These are phyloP conservation scores for Cuniculus paca DNA, from an alignment of 2,797 vertebrate genomes.

Conservation along the genomic window DNA sequence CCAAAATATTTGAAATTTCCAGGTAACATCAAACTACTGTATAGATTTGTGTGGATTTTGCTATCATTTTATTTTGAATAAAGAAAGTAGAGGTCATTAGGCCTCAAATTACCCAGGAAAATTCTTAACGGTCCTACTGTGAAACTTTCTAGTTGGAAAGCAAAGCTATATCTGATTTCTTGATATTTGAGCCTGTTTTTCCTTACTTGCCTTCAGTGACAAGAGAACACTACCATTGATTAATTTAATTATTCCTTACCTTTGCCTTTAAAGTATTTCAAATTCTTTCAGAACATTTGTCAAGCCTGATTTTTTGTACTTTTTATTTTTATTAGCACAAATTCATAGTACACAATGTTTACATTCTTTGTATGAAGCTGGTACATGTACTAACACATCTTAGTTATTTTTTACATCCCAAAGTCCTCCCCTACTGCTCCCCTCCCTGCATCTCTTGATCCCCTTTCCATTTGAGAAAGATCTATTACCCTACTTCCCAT, in stretches of 20 bases:
- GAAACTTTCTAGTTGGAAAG: background rate
- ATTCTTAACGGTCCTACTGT: background rate
- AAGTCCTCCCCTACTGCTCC: background rate
- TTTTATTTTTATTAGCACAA: background rate
- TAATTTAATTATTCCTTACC: conserved; percentile 23
- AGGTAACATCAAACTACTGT: conserved; percentile 34
- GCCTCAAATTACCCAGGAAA: conserved; percentile 20
- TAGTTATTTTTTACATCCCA: background rate
- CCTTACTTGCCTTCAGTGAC: background rate
- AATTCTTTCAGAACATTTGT: conserved; percentile 43
- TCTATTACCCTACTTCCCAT: background rate
- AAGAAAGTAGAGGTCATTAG: background rate
- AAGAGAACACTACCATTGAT: conserved; percentile 6
- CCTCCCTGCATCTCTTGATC: background rate
- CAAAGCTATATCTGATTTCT: background rate
- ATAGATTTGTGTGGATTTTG: background rate
- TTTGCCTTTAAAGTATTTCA: conserved; percentile 58
- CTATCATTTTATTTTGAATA: conserved; percentile 48
- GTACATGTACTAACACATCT: background rate
- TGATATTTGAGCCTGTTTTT: background rate
- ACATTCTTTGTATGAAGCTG: background rate
- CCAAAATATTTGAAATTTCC: conserved; percentile 9
- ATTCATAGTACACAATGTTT: background rate
- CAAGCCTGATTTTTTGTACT: background rate
- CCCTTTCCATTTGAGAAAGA: background rate